phyloP scores from a whole-genome alignment of 2,797 vertebrate species.

The Euphonia xanthogaster region DNA sequence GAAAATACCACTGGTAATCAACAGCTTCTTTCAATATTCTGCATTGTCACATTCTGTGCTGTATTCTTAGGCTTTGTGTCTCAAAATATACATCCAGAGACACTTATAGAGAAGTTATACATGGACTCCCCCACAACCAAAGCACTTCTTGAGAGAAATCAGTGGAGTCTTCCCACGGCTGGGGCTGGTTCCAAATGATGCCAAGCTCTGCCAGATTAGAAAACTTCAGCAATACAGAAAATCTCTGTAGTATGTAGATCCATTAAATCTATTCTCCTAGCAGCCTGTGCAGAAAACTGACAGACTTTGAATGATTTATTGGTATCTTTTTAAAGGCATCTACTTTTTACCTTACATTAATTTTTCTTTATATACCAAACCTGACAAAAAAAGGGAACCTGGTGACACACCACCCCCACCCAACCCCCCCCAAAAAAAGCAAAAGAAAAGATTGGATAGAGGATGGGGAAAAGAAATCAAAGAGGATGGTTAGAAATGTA shows the following conservation, averaged over 20 bases:
- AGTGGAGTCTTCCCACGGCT: background rate
- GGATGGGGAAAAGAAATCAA: background rate
- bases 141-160: background rate
- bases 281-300: conserved; percentile 27
- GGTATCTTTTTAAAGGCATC: conserved; percentile 2
- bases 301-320: conserved; percentile 37
- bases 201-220: conserved; percentile 3
- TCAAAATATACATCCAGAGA: background rate
- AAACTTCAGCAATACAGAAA: background rate
- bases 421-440: background rate
- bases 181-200: background rate
- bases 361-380: background rate
- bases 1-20: conserved; percentile 38
- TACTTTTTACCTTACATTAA: background rate
- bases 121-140: background rate
- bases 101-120: background rate
- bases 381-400: background rate
- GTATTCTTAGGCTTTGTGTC: conserved; percentile 33
- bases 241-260: background rate
- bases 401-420: rapidly evolving
- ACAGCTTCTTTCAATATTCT: background rate
- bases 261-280: background rate
- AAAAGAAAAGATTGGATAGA: background rate
- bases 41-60: background rate
- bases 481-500: background rate